These are phyloP conservation scores for Muscidifurax raptorellus DNA, from an alignment of 1,140 invertebrate species.

Conservation along the genomic window DNA sequence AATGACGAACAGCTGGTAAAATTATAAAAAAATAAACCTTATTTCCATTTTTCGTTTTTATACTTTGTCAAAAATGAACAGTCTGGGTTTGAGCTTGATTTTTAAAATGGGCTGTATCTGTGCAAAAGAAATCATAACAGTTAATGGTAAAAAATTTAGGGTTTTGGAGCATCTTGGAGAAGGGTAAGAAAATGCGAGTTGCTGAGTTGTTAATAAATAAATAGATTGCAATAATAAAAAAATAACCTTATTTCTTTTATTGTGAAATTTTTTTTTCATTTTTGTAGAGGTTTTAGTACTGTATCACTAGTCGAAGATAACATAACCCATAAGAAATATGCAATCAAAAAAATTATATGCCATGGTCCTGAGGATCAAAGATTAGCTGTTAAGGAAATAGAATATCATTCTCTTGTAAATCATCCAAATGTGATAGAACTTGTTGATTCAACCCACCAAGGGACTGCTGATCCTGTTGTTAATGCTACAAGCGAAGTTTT, in stretches of 20 bases:
- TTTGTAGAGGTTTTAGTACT: slow-evolving; percentile 87
- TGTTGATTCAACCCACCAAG: slow-evolving; percentile 82
- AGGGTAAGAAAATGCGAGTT: slow-evolving; percentile 81
- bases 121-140: slow-evolving; percentile 82
- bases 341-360: slow-evolving; percentile 88
- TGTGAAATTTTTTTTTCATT: slow-evolving; percentile 46
- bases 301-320: slow-evolving; percentile 87
- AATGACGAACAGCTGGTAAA: slow-evolving; percentile 47
- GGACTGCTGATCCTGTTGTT: slow-evolving; percentile 80
- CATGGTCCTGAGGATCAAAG: slow-evolving; percentile 88
- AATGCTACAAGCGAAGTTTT: slow-evolving; percentile 85
- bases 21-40: slow-evolving; percentile 13
- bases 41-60: slow-evolving; percentile 34
- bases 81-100: slow-evolving; percentile 81
- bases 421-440: slow-evolving; percentile 88
- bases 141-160: slow-evolving; percentile 83
- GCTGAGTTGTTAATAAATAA: neutral
- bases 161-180: slow-evolving; percentile 85
- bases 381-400: slow-evolving; percentile 84
- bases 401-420: slow-evolving; percentile 82
- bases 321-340: slow-evolving; percentile 83
- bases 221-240: neutral
- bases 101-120: slow-evolving; percentile 89
- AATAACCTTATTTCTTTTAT: neutral
- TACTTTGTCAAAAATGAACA: slow-evolving; percentile 78